These are phyloP conservation scores for Drosophila ohnishii DNA, from an alignment of 1,140 invertebrate species.

Conservation along the genomic window DNA sequence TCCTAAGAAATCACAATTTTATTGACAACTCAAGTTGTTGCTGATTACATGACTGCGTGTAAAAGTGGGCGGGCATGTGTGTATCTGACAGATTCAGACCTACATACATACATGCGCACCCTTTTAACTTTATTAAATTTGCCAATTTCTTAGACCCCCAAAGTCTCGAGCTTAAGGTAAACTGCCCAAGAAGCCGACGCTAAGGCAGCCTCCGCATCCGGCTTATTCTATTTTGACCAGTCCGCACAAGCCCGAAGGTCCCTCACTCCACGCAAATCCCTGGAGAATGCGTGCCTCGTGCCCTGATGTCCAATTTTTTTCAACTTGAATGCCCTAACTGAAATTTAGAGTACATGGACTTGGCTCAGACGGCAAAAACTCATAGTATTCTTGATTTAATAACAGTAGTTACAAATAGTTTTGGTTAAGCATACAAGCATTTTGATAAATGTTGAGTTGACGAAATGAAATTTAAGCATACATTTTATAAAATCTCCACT, in stretches of 20 bases:
- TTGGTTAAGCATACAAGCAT: background rate
- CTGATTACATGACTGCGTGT: conserved; percentile 70
- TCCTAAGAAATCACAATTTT: conserved; percentile 81
- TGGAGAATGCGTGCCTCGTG: conserved; percentile 68
- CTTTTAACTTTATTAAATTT: conserved; percentile 83
- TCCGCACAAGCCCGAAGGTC: conserved; percentile 6
- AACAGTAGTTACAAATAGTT: background rate
- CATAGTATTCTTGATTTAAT: background rate
- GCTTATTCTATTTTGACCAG: conserved; percentile 32
- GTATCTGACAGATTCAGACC: conserved; percentile 54
- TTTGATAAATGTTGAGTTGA: background rate
- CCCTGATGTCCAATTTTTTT: conserved; percentile 61
- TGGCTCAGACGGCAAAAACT: background rate
- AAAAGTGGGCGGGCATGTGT: conserved; percentile 42
- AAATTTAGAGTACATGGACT: background rate
- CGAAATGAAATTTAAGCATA: no score
- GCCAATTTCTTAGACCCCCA: conserved; percentile 73
- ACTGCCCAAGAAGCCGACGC: conserved; percentile 37
- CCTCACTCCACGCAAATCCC: conserved; percentile 59
- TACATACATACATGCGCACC: conserved; percentile 51
- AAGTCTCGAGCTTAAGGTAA: conserved; percentile 45
- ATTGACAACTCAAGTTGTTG: conserved; percentile 81
- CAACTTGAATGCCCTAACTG: conserved; percentile 21
- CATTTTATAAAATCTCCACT: no score
- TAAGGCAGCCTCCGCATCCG: background rate